Percentiles rank a stretch among this genome's conserved stretches.
phyloP scores from a whole-genome alignment of 1,140 invertebrate species.

The Drosophila arawakana region DNA sequence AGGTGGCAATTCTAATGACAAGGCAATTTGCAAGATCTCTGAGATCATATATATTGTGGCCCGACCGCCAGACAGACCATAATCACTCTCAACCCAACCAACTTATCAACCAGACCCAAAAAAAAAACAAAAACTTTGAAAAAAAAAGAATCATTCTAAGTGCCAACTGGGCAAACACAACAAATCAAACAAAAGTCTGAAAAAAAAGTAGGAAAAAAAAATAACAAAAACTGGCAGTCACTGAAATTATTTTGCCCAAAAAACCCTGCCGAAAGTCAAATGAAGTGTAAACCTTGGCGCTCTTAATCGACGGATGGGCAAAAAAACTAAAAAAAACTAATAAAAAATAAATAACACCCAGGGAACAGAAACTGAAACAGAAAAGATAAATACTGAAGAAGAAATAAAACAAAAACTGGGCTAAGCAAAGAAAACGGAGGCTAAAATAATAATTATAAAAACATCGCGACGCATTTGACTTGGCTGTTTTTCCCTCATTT shows the following conservation, averaged over 20 bases:
- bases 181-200: background rate
- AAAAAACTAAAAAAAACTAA: slow-evolving; percentile 21
- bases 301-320: slow-evolving; percentile 30
- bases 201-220: background rate
- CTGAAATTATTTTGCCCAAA: slow-evolving; percentile 14
- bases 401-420: slow-evolving; percentile 36
- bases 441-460: slow-evolving; percentile 50
- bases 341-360: slow-evolving; percentile 3
- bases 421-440: slow-evolving; percentile 53
- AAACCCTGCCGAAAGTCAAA: slow-evolving; percentile 41
- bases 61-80: background rate
- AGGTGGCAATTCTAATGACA: slow-evolving; percentile 25
- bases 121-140: slow-evolving; percentile 3
- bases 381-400: slow-evolving; percentile 34
- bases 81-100: background rate
- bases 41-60: slow-evolving; percentile 9
- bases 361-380: slow-evolving; percentile 12
- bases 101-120: slow-evolving; percentile 11
- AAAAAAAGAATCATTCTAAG: slow-evolving; percentile 17
- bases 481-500: slow-evolving; percentile 30
- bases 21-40: slow-evolving; percentile 16
- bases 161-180: slow-evolving; percentile 36
- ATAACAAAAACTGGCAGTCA: background rate
- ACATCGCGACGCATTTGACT: slow-evolving; percentile 20
- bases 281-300: slow-evolving; percentile 44